Conservation (phyloP, 2,797 vertebrate genomes). For the Tolypeutes matacus region DNA sequence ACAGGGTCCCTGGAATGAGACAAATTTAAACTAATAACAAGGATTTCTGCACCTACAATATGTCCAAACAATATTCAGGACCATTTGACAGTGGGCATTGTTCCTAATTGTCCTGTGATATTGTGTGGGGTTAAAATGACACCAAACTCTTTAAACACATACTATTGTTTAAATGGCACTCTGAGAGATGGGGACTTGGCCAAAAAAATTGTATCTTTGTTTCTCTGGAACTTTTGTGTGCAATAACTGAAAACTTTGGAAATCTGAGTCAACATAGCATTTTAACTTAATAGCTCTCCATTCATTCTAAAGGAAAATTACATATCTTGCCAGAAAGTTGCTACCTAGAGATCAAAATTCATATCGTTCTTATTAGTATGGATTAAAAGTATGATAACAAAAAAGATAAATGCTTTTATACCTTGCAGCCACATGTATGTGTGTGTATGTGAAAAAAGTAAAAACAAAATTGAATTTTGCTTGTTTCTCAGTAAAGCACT, state of each 20-base stretch:
- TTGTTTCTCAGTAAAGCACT: conserved; percentile 44
- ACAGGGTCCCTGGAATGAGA: not conserved
- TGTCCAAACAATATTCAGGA: not conserved
- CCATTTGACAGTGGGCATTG: not conserved
- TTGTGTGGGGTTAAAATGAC: not conserved
- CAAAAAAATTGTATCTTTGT: not conserved
- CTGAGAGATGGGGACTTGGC: not conserved
- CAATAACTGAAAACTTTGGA: conserved; percentile 19
- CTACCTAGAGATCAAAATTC: not conserved
- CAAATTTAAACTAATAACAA: conserved; percentile 61
- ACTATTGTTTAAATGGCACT: not conserved
- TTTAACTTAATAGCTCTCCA: not conserved
- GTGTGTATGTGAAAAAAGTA: not conserved
- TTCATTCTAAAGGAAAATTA: not conserved
- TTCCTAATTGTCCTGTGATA: not conserved
- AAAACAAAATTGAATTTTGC: not conserved
- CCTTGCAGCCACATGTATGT: not conserved
- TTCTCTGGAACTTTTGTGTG: not conserved
- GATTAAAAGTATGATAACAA: not conserved
- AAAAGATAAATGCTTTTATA: not conserved
- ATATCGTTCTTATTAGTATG: not conserved
- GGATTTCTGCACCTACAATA: conserved; percentile 29
- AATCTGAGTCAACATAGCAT: not conserved
- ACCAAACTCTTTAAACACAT: not conserved
- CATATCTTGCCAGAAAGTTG: not conserved